Evolutionary conservation across 2,888 invertebrate genomes (phyloP), one percentile per base, ranked within the genome.

Genomic region (Antheraea assamensis): DNA sequence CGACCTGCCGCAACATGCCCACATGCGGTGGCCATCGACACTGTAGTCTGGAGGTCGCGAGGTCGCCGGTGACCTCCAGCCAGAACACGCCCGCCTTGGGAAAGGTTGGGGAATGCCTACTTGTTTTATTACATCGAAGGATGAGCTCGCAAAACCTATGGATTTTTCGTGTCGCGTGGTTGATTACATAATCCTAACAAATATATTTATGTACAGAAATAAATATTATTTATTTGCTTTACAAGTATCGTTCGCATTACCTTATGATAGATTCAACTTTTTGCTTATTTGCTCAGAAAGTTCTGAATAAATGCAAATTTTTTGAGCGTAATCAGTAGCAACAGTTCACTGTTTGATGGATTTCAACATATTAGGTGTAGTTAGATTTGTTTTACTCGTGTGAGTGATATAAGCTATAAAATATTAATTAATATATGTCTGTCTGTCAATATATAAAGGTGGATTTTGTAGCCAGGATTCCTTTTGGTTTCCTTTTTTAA

Each of bases 11-110:
- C 35, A 68, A 76, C 75, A 72, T 49, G 30, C 24, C 42, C 19
- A 61, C 71, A 68, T 68, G 68, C 68, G 64, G 47, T 52, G 71
- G 73, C 47, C 70, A 70, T 66, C 71, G 73, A 73, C 71, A 42
- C 72, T 52, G 21, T 64, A 70, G 77, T 75, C 77, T 75, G 72
- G 76, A 78, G 77, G 77, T 72, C 76, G 73, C 27, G 58, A 70
- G 73, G 70, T 70, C 72, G 73, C 58, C 66, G 66, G 75, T 75
- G 76, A 77, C 77, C 76, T 77, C 58, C 52, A 58, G 73, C 24
- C 71, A 71, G 72, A 75, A 72, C 76, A 75, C 75, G 72, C 71
- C 70, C 75, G 72, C 70, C 74, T 76, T 77, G 76, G 75, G 76
- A 74, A 77, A 77, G 77, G 77, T 76, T 73, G 70, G 42, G 58